Conservation (phyloP, 35 echinoderm and acorn worm species). For the Apostichopus parvimensis region DNA sequence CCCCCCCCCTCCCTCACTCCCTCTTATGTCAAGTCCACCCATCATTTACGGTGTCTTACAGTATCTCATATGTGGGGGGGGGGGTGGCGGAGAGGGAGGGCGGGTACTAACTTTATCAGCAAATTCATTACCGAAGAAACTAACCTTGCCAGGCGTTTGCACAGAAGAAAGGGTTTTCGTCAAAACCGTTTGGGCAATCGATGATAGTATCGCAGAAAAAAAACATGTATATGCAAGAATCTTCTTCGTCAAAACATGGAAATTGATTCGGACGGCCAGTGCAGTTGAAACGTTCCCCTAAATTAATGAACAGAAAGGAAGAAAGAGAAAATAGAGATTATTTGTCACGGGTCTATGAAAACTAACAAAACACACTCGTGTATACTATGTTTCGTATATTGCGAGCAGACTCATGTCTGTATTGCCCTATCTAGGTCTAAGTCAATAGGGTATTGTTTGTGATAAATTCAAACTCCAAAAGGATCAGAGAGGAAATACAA, state of each 20-base stretch:
- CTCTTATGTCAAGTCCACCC: not conserved
- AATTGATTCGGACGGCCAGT: not conserved
- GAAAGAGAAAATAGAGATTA: too few species aligned
- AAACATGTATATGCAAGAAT: conserved; percentile 4
- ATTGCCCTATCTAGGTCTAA: too few species aligned
- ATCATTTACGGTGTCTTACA: not conserved
- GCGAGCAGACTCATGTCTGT: too few species aligned
- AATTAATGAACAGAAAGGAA: not conserved
- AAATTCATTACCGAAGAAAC: not conserved
- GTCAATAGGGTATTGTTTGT: too few species aligned
- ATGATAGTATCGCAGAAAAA: conserved; percentile 30
- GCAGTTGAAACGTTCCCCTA: conserved; percentile 8
- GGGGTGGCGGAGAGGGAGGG: too few species aligned
- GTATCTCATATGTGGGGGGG: not conserved
- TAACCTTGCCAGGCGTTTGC: not conserved
- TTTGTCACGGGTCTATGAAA: too few species aligned
- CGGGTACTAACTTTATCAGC: too few species aligned
- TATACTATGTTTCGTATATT: too few species aligned
- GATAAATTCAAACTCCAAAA: too few species aligned
- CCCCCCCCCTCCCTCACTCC: not conserved
- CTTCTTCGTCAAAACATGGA: not conserved
- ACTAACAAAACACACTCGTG: too few species aligned
- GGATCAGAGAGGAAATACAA: too few species aligned
- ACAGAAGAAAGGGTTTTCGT: conserved; percentile 15
- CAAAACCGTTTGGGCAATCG: conserved; percentile 30